Conservation (phyloP, 2,113 vertebrate genomes). For the Cottus gobio region DNA sequence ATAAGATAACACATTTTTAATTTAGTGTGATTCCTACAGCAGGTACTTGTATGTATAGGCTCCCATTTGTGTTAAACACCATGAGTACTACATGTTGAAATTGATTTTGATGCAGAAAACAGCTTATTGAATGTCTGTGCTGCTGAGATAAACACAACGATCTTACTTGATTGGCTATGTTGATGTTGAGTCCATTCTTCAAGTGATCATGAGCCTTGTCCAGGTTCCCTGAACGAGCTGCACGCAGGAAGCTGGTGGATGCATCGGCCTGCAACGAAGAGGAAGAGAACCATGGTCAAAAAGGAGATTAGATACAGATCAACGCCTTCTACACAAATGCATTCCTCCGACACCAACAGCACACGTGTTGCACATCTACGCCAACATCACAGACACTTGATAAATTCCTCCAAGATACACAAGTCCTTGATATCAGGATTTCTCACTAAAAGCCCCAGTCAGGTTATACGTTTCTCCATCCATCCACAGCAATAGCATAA, state of each 20-base stretch:
- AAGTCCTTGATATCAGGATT: not conserved
- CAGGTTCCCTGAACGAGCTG: conserved; percentile 95
- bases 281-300: not conserved
- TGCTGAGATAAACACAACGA: not conserved
- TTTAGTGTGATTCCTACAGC: not conserved
- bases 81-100: conserved; percentile 3
- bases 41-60: not conserved
- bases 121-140: not conserved
- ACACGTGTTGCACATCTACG: not conserved
- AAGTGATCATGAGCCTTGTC: conserved; percentile 96
- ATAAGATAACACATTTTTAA: not conserved
- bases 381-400: not conserved
- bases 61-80: not conserved
- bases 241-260: conserved; percentile 94
- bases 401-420: not conserved
- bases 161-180: conserved; percentile 94
- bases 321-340: not conserved
- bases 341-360: not conserved
- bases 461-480: conserved; percentile 1
- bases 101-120: conserved; percentile 4
- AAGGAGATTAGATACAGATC: not conserved
- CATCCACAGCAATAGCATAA: not conserved
- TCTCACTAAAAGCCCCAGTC: conserved; percentile 16
- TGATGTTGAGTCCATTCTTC: conserved; percentile 94
- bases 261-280: conserved; percentile 86